Percentiles rank a stretch among this genome's conserved stretches.
Conservation (phyloP, 2,797 vertebrate genomes). For the Platyrinchus mystaceus region DNA sequence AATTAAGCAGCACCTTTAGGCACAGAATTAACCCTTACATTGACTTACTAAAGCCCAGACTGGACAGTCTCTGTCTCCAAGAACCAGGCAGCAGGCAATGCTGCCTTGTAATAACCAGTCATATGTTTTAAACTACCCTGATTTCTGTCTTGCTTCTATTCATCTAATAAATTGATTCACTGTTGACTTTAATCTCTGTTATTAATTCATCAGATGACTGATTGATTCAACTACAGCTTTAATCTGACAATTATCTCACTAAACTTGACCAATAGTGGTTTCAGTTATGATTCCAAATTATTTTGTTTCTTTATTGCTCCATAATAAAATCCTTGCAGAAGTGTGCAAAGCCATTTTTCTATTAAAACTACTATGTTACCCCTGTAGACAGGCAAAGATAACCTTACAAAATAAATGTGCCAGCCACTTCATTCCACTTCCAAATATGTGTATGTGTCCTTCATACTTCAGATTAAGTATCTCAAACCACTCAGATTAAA, state of each 20-base stretch:
- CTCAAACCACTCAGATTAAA: constrained; percentile 20
- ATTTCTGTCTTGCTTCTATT: neutral
- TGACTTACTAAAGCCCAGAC: neutral
- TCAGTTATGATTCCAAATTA: neutral
- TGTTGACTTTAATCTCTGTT: neutral
- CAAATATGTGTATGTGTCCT: neutral
- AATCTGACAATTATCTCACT: neutral
- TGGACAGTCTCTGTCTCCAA: neutral
- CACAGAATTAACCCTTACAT: neutral
- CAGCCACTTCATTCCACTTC: neutral
- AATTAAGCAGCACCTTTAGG: neutral
- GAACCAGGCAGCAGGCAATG: neutral
- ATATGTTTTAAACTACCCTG: neutral
- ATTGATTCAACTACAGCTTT: constrained; percentile 8
- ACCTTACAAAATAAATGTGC: constrained; percentile 29
- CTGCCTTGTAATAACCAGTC: neutral
- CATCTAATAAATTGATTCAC: constrained; percentile 1
- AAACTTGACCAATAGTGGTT: neutral
- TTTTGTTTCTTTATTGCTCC: neutral
- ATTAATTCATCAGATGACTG: constrained; percentile 45
- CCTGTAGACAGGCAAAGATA: constrained; percentile 24
- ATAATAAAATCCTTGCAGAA: neutral
- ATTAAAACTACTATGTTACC: neutral
- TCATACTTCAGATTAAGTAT: neutral
- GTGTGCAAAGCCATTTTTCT: constrained; percentile 7